phyloP scores from a whole-genome alignment of 2,113 vertebrate genomes.

The Emydura subglobosa region DNA sequence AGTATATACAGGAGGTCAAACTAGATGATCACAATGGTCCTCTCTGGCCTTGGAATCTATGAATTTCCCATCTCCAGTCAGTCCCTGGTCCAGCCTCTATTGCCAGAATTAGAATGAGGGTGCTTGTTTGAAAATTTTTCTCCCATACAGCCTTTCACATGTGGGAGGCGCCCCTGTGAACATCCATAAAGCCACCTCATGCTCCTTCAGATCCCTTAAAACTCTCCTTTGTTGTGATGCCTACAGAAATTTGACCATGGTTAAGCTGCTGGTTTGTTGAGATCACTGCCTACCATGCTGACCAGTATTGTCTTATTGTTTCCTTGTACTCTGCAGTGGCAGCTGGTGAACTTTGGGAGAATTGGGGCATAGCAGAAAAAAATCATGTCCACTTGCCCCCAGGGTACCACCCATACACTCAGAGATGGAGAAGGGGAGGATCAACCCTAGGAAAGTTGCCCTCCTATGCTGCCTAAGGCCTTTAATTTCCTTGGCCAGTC shows the following conservation, averaged over 20 bases:
- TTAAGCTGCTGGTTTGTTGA: background rate
- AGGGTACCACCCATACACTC: background rate
- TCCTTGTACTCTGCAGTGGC: background rate
- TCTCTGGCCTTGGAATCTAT: background rate
- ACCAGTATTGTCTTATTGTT: background rate
- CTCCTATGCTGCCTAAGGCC: background rate
- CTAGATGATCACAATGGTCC: background rate
- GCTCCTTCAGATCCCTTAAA: background rate
- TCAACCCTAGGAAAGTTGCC: background rate
- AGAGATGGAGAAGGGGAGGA: background rate
- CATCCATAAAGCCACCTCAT: background rate
- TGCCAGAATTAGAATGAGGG: background rate
- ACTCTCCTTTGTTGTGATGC: background rate
- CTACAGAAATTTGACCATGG: background rate
- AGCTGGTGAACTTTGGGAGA: background rate
- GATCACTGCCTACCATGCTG: background rate
- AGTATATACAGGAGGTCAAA: background rate
- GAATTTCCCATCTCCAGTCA: background rate
- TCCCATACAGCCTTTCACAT: background rate
- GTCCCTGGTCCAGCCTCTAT: background rate
- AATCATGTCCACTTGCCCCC: background rate
- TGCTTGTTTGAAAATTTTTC: background rate
- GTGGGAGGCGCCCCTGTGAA: background rate
- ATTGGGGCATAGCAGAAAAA: background rate
- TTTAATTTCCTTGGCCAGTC: background rate